Percentiles rank a stretch among this genome's conserved stretches.
phyloP scores from a whole-genome alignment of 2,888 invertebrate species.

The Plusia festucae region DNA sequence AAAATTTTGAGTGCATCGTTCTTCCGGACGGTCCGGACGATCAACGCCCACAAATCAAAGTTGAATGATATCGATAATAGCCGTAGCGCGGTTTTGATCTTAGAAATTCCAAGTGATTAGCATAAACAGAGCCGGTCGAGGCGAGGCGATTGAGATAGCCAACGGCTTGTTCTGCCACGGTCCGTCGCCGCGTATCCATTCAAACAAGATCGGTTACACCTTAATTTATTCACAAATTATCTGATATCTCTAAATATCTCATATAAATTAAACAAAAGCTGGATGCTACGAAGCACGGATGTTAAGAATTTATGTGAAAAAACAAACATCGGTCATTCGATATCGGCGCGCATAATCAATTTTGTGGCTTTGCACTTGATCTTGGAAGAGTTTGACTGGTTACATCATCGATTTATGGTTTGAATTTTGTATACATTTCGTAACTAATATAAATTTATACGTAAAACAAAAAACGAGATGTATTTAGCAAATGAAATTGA shows the following conservation, averaged over 20 bases:
- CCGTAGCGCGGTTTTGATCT: slow-evolving; percentile 64
- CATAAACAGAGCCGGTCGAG: slow-evolving; percentile 74
- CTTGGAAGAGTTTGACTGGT: slow-evolving; percentile 64
- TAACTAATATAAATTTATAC: neutral
- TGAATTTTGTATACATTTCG: slow-evolving; percentile 17
- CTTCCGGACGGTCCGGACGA: slow-evolving; percentile 76
- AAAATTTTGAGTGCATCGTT: slow-evolving; percentile 68
- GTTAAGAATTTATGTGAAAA: slow-evolving; percentile 50
- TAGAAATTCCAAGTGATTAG: slow-evolving; percentile 75
- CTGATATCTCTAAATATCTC: slow-evolving; percentile 48
- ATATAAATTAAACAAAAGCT: slow-evolving; percentile 51
- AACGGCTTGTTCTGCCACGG: slow-evolving; percentile 62
- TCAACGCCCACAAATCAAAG: slow-evolving; percentile 73
- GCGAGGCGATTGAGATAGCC: slow-evolving; percentile 69
- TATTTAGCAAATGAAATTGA: slow-evolving; percentile 22
- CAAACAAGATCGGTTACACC: slow-evolving; percentile 58
- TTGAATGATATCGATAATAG: slow-evolving; percentile 65
- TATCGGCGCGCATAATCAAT: slow-evolving; percentile 67
- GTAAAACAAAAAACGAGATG: neutral
- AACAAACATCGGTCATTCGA: slow-evolving; percentile 57
- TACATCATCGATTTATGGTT: slow-evolving; percentile 62
- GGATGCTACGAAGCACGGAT: slow-evolving; percentile 50
- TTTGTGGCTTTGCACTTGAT: slow-evolving; percentile 73
- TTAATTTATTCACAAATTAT: slow-evolving; percentile 61
- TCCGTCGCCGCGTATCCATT: slow-evolving; percentile 55